Conservation (phyloP, 2,113 vertebrate genomes). For the Bos indicus region DNA sequence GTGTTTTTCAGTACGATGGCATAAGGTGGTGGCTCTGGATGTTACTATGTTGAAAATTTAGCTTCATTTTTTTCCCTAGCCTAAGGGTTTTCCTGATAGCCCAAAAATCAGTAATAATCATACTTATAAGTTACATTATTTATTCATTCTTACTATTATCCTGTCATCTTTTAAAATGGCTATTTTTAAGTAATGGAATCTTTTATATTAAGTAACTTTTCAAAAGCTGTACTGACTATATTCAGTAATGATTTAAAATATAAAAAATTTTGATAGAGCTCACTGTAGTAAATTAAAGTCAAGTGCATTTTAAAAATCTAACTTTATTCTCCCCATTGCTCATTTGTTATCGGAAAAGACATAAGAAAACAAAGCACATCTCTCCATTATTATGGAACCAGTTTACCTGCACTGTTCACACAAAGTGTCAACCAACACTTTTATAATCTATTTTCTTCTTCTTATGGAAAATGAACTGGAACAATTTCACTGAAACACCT, state of each 20-base stretch:
- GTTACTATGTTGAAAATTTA: background rate
- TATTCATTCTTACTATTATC: background rate
- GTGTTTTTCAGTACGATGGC: background rate
- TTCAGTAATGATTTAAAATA: background rate
- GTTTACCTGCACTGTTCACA: background rate
- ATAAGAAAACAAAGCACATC: background rate
- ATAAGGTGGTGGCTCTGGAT: background rate
- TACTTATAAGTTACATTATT: background rate
- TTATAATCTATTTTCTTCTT: background rate
- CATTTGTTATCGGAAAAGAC: background rate
- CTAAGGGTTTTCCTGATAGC: background rate
- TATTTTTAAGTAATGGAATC: background rate
- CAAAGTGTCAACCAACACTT: background rate
- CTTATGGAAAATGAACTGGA: background rate
- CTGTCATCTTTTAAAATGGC: background rate
- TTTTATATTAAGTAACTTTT: background rate
- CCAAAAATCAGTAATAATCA: background rate
- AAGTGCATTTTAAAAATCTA: background rate
- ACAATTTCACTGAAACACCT: background rate
- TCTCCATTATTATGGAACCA: background rate
- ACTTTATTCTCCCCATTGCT: background rate
- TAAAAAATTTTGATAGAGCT: background rate
- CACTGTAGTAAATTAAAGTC: background rate
- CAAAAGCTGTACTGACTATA: background rate
- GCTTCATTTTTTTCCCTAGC: background rate